Evolutionary conservation across 2,797 vertebrate genomes (phyloP), one percentile per base, ranked within the genome.

Genomic region (Sparidentex hasta): DNA sequence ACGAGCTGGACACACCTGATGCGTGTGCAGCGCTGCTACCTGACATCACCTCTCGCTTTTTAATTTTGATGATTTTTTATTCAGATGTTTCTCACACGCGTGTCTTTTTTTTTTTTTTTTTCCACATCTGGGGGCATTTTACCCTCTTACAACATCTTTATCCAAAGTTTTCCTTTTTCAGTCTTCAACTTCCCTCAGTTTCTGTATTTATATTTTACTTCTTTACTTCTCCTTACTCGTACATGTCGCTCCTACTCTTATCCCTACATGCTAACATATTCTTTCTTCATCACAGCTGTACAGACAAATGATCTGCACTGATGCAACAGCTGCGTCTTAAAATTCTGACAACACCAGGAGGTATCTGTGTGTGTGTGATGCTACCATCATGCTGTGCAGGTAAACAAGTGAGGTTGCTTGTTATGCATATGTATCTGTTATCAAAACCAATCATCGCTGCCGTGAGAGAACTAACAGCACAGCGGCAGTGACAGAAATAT

Each of bases 381-480:
- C 51, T 50, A 23, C 41, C 38, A 33, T 62, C 63, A 74, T 5
- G 13, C 69, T 73, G 69, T 18, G 41, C 46, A 71, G 75, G 56
- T 73, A 78, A 78, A 81, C 65, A 79, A 74, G 61, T 4, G n/a
- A 69, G 56, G 52, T 50, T 73, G 61, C 65, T 67, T 76, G 61
- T 74, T 70, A 79, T 74, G 76, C 69, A 77, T 70, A 33, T 71
- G 70, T 70, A 63, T 67, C 47, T 1, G 72, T 74, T 65, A 80
- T 74, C 66, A 82, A 54, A 82, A 68, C 27, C 73, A 74, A 84
- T 73, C 77, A 78, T 38, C 3, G 11, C 51, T 12, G 16, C 64
- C 33, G 7, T 38, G 25, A 61, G 57, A 71, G 50, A 75, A 65
- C 61, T 61, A 25, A 17, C n/a, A 1, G 21, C 21, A 3, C 51